Evolutionary conservation across 2,797 vertebrate genomes (phyloP), one percentile per base, ranked within the genome.

Genomic region (Zalophus californianus): DNA sequence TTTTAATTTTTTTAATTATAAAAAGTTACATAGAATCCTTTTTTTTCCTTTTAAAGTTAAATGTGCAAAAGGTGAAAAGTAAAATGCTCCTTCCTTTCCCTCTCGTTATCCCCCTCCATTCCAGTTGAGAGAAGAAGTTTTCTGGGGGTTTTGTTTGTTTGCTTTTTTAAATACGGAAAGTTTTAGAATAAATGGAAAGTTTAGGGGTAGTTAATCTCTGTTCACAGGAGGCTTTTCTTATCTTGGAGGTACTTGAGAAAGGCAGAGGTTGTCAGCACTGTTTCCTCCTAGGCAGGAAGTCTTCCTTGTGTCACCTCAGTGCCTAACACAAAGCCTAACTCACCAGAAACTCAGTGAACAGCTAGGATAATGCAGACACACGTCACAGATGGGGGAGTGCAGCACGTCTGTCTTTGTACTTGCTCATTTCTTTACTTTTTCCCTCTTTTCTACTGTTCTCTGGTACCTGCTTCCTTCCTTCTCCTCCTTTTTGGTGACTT

Each of bases 121-220:
- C 86, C 27, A n/a, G 38, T n/a, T 50, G 32, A 50, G 75, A 75
- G 35, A 35, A 38, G 44, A 64, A 6, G 48, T 44, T 68, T 86
- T 94, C 27, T n/a, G 12, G 72, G 44, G 29, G 41, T 32, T 94
- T 91, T 41, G 16, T 41, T 83, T 83, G 29, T n/a, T 91, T 88
- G 27, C 27, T 60, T 79, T 87, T 91, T 88, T 91, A 62, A 86
- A 44, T 78, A 38, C 96, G 95, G 96, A 95, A 98, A 96, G 82
- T 96, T 96, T 96, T 62, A 89, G 52, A 83, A 32, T 82, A 66
- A 95, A 35, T 97, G 96, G 94, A 93, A 95, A 96, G 70, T 96
- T 97, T 52, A 66, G 35, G 62, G 13, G 35, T 29, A 38, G 50
- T 75, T 77, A 35, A 18, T 86, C 86, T 96, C n/a, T 96, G 70